Percentiles rank a stretch among this genome's conserved stretches.
Evolutionary conservation across 2,888 invertebrate species (phyloP).

Genomic region (Volucella inflata): DNA sequence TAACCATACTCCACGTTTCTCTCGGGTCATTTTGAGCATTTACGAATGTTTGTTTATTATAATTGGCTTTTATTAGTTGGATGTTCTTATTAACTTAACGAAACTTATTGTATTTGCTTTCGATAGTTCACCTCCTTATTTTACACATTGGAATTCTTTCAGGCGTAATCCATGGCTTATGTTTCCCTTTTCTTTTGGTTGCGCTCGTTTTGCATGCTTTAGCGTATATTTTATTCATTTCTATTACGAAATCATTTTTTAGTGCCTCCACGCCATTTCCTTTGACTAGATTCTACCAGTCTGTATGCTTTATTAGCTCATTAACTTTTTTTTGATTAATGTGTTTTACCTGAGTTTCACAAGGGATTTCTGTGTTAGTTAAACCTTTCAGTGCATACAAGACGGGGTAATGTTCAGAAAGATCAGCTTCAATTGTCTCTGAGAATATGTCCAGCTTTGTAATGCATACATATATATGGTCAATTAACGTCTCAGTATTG

Average conservation of each 20-base stretch:
- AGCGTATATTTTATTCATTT: conserved; percentile 29
- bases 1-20: no score
- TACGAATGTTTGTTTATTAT: no score
- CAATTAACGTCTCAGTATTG: no score
- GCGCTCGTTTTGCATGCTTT: conserved; percentile 7
- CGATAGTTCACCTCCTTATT: conserved; percentile 22
- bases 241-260: conserved; percentile 13
- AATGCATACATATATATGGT: no score
- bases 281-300: conserved; percentile 19
- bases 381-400: conserved; percentile 28
- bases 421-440: conserved; percentile 27
- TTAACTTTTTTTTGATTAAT: conserved; percentile 32
- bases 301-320: conserved; percentile 19
- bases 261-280: conserved; percentile 30
- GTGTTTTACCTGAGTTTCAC: background rate
- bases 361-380: background rate
- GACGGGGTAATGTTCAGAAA: conserved; percentile 20
- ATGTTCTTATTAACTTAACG: no score
- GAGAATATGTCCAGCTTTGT: conserved; percentile 11
- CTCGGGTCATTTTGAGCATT: no score
- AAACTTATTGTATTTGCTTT: no score
- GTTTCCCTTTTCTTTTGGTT: conserved; percentile 1
- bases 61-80: no score
- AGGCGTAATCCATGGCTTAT: conserved; percentile 20
- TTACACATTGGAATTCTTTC: conserved; percentile 15